A percentile compares a stretch with the other conserved stretches of the same genome.
phyloP scores from a whole-genome alignment of 2,113 vertebrate species.

The Climacteris rufus region DNA sequence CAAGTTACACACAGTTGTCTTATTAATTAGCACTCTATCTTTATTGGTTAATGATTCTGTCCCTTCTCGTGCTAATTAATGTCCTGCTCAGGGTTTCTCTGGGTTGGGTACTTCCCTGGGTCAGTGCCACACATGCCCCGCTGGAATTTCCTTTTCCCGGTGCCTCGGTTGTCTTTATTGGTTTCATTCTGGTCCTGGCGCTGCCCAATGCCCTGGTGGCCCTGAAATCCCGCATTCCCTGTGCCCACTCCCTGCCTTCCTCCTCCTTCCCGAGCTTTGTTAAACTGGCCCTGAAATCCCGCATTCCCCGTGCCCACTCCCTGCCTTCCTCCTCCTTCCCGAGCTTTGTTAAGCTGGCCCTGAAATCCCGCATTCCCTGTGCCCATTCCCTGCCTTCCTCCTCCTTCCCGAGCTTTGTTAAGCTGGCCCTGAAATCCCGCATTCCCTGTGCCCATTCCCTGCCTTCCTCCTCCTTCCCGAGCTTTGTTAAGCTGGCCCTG shows the following conservation, averaged over 20 bases:
- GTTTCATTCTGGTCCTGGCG: background rate
- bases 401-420: background rate
- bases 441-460: no score
- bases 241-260: background rate
- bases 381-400: background rate
- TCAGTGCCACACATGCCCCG: background rate
- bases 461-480: background rate
- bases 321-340: background rate
- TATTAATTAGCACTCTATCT: background rate
- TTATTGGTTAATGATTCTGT: background rate
- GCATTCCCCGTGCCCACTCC: no score
- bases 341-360: background rate
- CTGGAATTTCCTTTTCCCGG: background rate
- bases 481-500: background rate
- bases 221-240: background rate
- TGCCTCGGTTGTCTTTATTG: background rate
- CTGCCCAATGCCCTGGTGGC: background rate
- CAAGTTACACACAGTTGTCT: no score
- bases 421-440: background rate
- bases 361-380: no score
- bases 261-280: background rate
- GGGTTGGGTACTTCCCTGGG: no score
- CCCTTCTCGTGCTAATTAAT: background rate
- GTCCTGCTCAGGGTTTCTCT: accelerated
- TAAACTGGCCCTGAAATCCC: background rate